phyloP scores from a whole-genome alignment of 2,113 vertebrate species.

The Tachysurus fulvidraco region DNA sequence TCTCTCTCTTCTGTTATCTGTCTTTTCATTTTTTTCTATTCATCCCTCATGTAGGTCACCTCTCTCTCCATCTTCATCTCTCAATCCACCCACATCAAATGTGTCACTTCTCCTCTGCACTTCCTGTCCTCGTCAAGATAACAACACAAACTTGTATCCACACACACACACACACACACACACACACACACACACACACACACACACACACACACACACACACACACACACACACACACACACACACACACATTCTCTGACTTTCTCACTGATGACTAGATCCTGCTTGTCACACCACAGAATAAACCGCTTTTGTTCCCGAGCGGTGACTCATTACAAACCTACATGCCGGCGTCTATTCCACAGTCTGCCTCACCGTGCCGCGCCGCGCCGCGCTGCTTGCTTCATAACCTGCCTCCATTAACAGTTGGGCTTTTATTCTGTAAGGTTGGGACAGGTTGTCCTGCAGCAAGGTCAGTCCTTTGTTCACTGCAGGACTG shows the following conservation, averaged over 20 bases:
- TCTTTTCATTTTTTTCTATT: neutral
- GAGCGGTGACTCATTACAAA: constrained; percentile 8
- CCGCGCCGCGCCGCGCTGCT: neutral
- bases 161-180: constrained; percentile 36
- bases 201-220: constrained; percentile 35
- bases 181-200: constrained; percentile 23
- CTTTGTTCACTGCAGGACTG: constrained; percentile 31
- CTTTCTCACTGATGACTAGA: constrained; percentile 24
- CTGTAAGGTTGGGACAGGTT: constrained; percentile 20
- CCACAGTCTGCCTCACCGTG: neutral
- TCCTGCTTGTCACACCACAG: constrained; percentile 13
- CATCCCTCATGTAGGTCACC: constrained; percentile 25
- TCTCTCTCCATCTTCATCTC: constrained; percentile 46
- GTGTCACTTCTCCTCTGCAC: constrained; percentile 14
- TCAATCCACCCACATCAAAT: constrained; percentile 36
- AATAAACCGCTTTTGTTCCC: constrained; percentile 5
- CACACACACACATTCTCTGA: constrained; percentile 23
- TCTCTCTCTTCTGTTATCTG: constrained; percentile 3
- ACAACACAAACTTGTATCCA: constrained; percentile 17
- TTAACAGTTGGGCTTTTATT: neutral
- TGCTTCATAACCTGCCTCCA: neutral
- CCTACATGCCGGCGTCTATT: constrained; percentile 14
- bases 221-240: constrained; percentile 36
- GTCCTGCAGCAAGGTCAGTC: constrained; percentile 38
- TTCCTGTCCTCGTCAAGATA: constrained; percentile 26